Base-by-base conservation (phyloP, 2,113 vertebrate species). In the Panthera uncia region DNA sequence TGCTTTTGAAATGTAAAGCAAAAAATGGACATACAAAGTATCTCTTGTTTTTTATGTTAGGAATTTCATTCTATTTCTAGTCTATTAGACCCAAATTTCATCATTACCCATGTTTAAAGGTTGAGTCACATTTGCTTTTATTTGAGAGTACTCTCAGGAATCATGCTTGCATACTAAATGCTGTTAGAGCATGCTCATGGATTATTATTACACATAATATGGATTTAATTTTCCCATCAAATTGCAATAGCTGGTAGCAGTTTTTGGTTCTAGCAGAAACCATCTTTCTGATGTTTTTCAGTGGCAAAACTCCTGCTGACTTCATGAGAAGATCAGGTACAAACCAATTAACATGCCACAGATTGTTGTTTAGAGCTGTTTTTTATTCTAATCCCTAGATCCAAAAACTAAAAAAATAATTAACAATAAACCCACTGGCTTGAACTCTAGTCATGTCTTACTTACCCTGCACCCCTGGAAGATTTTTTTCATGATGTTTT, bases 351-450 rank as follows among this genome's bases (percentile, higher is more conserved):
- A 61, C 21, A 36, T 66, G 66, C 23, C 71, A 68, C 4, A 68
- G n/a, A 76, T 33, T 96, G 69, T 31, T 63, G 36, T 91, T 73
- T 92, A 89, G 7, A 93, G 31, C 7, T 96, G 73, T 69, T 97
- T 97, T 78, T 98, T 89, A 86, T 97, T 97, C 91, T 91, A 97
- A 95, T 1, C 63, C 94, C 78, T 65, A 69, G 80, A 97, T 88
- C 68, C 48, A 85, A 97, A 52, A 91, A 84, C n/a, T 41, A 80
- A 79, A 97, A 91, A 50, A 27, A 27, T 66, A 90, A 29, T 45
- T 83, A 48, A 48, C 55, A 76, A 74, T 89, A 48, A 48, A 4
- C 1, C 5, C n/a, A 4, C 1, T 74, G 4, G 2, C 93, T 80
- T 92, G 33, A 76, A 79, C 48, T 78, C n/a, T 92, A 90, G 93